These are phyloP conservation scores for Catalaphyllia jardinei DNA, from an alignment of 64 coral and sea anemone genomes.

Conservation along the genomic window DNA sequence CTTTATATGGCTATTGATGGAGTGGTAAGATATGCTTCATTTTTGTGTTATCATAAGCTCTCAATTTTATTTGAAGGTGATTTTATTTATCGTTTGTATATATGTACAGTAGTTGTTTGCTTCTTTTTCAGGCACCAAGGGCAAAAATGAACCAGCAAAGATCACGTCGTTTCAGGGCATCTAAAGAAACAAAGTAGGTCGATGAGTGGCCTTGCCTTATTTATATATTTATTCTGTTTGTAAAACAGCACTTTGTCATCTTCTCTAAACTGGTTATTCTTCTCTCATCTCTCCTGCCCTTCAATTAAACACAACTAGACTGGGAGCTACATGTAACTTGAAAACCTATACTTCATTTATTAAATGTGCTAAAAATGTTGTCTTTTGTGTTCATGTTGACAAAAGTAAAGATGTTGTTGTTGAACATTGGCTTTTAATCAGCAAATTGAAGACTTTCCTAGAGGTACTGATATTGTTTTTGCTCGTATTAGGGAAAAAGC, in stretches of 20 bases:
- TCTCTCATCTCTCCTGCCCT: too few relatives aligned
- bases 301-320: too few relatives aligned
- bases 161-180: slow-evolving; percentile 94
- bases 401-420: too few relatives aligned
- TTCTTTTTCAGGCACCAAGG: slow-evolving; percentile 77
- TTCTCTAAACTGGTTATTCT: too few relatives aligned
- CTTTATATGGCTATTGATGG: slow-evolving; percentile 99
- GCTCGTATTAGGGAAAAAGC: slow-evolving; percentile 65
- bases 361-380: too few relatives aligned
- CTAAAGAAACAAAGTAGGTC: slow-evolving; percentile 87
- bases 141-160: slow-evolving; percentile 99
- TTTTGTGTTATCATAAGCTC: background rate
- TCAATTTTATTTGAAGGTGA: background rate
- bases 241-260: too few relatives aligned
- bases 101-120: background rate
- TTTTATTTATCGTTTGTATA: background rate
- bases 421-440: too few relatives aligned
- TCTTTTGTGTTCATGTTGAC: too few relatives aligned
- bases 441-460: too few relatives aligned
- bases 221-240: too few relatives aligned
- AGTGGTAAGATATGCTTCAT: slow-evolving; percentile 68
- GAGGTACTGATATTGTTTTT: background rate
- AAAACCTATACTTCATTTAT: too few relatives aligned
- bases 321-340: too few relatives aligned
- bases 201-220: background rate